Evolutionary conservation across 2,888 invertebrate genomes (phyloP).

Genomic region (Drepanosiphum platanoidis): DNA sequence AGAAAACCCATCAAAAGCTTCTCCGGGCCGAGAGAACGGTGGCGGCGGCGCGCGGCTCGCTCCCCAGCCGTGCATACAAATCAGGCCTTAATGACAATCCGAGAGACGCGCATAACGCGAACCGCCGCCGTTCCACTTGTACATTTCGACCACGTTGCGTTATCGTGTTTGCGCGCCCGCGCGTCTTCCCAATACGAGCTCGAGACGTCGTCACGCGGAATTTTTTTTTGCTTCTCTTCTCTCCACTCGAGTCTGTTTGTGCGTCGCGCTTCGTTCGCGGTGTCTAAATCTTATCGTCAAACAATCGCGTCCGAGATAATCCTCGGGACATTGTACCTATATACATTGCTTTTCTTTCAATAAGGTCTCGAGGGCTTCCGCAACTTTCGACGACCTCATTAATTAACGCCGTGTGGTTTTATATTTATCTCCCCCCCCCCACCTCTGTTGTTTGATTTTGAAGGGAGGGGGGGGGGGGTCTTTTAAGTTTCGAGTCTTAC

Average conservation of each 20-base stretch:
- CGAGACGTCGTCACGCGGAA: too few species aligned
- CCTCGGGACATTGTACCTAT: too few species aligned
- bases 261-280: background rate
- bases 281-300: background rate
- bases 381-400: background rate
- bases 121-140: background rate
- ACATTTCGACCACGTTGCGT: background rate
- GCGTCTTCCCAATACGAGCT: too few species aligned
- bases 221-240: background rate
- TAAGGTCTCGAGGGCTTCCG: background rate
- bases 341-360: background rate
- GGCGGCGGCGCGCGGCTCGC: background rate
- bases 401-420: too few species aligned
- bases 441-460: too few species aligned
- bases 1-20: background rate
- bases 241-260: background rate
- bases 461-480: too few species aligned
- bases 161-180: too few species aligned
- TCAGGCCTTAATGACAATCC: background rate
- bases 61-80: background rate
- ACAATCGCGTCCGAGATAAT: background rate
- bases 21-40: too few species aligned
- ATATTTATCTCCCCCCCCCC: background rate
- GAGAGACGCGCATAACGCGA: background rate
- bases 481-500: too few species aligned